phyloP scores from a whole-genome alignment of 2,888 invertebrate species.

The Noctua fimbriata region DNA sequence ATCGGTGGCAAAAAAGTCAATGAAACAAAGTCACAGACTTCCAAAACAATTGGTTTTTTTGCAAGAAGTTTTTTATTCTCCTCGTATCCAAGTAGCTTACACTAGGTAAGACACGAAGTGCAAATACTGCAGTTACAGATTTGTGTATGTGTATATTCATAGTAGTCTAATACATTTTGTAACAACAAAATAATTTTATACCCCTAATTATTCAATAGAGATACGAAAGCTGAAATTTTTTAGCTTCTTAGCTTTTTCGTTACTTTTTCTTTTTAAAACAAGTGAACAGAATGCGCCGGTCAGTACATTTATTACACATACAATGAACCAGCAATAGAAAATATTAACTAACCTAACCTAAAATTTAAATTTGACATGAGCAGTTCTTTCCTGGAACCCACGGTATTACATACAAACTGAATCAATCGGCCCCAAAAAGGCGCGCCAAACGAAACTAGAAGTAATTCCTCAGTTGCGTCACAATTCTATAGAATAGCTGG shows the following conservation, averaged over 20 bases:
- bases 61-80: too few species aligned
- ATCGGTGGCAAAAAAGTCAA: too few species aligned
- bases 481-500: constrained; percentile 49
- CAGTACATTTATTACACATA: neutral
- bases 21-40: too few species aligned
- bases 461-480: constrained; percentile 55
- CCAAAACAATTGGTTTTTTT: neutral
- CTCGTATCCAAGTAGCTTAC: neutral
- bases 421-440: constrained; percentile 29
- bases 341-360: neutral
- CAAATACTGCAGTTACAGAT: neutral
- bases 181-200: neutral
- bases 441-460: constrained; percentile 24
- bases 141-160: neutral
- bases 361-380: neutral
- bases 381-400: neutral
- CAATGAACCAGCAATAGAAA: neutral
- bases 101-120: neutral
- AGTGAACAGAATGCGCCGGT: neutral
- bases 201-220: neutral
- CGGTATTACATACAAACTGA: neutral
- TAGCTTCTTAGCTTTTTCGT: too few species aligned
- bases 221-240: neutral
- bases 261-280: neutral
- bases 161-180: neutral